Evolutionary conservation across 1,140 invertebrate genomes (phyloP).

Genomic region (Drosophila santomea): DNA sequence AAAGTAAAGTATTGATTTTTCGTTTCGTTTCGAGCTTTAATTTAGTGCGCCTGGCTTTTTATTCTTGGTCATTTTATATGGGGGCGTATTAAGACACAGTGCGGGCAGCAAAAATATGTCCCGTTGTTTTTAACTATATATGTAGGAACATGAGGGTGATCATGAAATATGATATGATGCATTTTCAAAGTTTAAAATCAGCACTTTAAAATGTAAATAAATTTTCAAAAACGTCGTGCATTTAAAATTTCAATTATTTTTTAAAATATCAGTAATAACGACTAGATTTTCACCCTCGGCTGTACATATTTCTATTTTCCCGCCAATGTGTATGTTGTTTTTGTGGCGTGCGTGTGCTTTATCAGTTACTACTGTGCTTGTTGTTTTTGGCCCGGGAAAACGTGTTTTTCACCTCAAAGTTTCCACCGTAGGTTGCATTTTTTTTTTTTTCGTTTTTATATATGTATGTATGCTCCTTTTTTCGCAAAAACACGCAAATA

Average conservation of each 20-base stretch:
- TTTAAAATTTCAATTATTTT: background rate
- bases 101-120: background rate
- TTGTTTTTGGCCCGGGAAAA: constrained; percentile 56
- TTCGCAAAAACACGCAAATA: constrained; percentile 12
- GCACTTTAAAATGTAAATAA: no score
- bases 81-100: constrained; percentile 15
- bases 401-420: constrained; percentile 61
- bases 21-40: constrained; percentile 77
- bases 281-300: background rate
- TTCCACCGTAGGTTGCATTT: constrained; percentile 56
- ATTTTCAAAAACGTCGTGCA: no score
- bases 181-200: no score
- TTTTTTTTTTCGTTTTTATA: constrained; percentile 2
- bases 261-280: no score
- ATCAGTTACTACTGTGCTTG: constrained; percentile 27
- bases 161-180: no score
- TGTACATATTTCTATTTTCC: constrained; percentile 7
- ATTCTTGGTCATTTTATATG: constrained; percentile 5
- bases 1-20: constrained; percentile 80
- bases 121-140: background rate
- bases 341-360: constrained; percentile 43
- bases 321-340: constrained; percentile 24
- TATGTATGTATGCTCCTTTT: constrained; percentile 2
- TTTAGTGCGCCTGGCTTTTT: constrained; percentile 64
- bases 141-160: no score